Conservation (phyloP, 2,888 invertebrate genomes). For the Drosophila fulvimacula region DNA sequence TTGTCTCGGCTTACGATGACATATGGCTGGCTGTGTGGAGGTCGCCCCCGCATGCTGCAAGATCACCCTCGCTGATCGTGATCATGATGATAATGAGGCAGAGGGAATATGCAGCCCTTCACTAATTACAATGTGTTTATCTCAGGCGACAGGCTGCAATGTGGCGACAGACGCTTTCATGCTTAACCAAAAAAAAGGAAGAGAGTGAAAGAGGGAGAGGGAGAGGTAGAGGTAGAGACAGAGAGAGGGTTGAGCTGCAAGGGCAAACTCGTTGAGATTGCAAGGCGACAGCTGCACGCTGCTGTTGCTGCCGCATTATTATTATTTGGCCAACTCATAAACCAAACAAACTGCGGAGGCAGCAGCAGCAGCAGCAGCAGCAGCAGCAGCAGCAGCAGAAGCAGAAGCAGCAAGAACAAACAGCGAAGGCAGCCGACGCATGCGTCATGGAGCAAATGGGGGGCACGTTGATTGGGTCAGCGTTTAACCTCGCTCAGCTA, state of each 20-base stretch:
- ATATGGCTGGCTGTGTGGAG: slow-evolving; percentile 56
- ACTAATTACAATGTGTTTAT: slow-evolving; percentile 78
- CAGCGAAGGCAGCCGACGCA: slow-evolving; percentile 46
- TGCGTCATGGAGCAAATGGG: slow-evolving; percentile 77
- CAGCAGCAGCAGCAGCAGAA: neutral
- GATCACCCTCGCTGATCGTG: slow-evolving; percentile 3
- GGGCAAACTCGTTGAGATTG: slow-evolving; percentile 60
- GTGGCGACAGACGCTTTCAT: slow-evolving; percentile 70
- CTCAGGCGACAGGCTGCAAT: slow-evolving; percentile 63
- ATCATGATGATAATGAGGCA: slow-evolving; percentile 26
- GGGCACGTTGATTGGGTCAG: slow-evolving; percentile 78
- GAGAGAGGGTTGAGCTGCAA: neutral
- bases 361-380: neutral
- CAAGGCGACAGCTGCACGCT: slow-evolving; percentile 66
- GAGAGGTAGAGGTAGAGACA: neutral
- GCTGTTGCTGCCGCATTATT: slow-evolving; percentile 52
- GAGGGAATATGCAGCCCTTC: slow-evolving; percentile 45
- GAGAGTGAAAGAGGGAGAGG: neutral
- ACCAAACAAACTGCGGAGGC: slow-evolving; percentile 58
- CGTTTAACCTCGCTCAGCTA: slow-evolving; percentile 64
- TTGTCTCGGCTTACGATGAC: slow-evolving; percentile 74
- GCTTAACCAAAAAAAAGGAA: slow-evolving; percentile 19
- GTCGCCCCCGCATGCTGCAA: slow-evolving; percentile 29
- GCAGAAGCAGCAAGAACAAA: neutral
- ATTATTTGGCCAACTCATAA: slow-evolving; percentile 77